A percentile compares a stretch with the other conserved stretches of the same genome.
Evolutionary conservation across 2,797 vertebrate genomes (phyloP).

Genomic region (Gymnodraco acuticeps): DNA sequence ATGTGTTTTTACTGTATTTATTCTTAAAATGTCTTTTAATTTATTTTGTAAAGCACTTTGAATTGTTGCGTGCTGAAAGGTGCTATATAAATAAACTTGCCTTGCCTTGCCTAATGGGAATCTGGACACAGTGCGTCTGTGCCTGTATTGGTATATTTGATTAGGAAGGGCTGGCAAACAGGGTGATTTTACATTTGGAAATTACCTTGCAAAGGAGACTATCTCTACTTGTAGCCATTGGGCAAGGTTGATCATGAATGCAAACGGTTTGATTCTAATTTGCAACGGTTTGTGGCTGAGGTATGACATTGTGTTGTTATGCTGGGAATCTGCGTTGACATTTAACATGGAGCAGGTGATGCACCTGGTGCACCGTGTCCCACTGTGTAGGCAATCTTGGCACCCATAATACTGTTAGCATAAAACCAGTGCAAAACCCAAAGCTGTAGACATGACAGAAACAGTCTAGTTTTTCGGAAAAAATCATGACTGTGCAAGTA

Average conservation of each 20-base stretch:
- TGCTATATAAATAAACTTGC: too few relatives aligned
- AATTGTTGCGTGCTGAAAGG: too few relatives aligned
- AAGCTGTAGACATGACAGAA: constrained; percentile 51
- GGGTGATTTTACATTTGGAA: constrained; percentile 28
- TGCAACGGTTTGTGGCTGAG: not conserved
- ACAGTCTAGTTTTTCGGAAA: constrained; percentile 32
- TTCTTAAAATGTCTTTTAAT: too few relatives aligned
- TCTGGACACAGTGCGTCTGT: constrained; percentile 16
- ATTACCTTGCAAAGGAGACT: constrained; percentile 9
- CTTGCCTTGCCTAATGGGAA: not conserved
- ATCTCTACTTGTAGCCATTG: not conserved
- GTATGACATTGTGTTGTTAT: constrained; percentile 5
- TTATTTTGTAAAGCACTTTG: too few relatives aligned
- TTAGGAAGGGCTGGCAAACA: constrained; percentile 32
- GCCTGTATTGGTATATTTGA: constrained; percentile 42
- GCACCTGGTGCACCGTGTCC: constrained; percentile 67
- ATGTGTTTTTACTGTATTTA: too few relatives aligned
- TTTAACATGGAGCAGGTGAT: constrained; percentile 76
- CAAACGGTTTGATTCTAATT: constrained; percentile 22
- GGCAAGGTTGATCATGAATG: constrained; percentile 3
- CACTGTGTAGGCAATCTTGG: constrained; percentile 75
- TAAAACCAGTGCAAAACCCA: constrained; percentile 22
- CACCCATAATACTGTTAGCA: constrained; percentile 44
- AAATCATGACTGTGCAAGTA: constrained; percentile 70
- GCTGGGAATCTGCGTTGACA: constrained; percentile 45